Percentiles rank a stretch among this genome's conserved stretches.
Evolutionary conservation across 1,140 invertebrate genomes (phyloP).

Genomic region (Aphidius gifuensis): DNA sequence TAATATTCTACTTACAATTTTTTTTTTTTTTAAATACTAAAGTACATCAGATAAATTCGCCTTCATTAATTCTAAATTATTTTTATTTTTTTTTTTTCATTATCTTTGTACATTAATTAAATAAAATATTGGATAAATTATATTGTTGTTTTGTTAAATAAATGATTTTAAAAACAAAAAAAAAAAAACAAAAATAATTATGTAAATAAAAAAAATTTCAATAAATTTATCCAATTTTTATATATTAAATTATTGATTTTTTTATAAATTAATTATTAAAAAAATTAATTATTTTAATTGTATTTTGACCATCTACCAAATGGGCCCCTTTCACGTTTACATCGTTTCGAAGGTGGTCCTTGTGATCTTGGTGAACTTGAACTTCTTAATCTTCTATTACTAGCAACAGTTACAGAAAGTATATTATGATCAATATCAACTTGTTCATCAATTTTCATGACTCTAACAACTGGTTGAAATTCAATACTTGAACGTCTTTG

Average conservation of each 20-base stretch:
- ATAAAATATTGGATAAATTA: constrained; percentile 9
- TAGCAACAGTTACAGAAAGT: constrained; percentile 48
- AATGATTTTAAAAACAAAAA: not conserved
- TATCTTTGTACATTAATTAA: constrained; percentile 39
- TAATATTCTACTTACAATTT: constrained; percentile 27
- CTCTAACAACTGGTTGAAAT: constrained; percentile 52
- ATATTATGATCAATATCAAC: constrained; percentile 51
- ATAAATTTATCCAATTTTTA: constrained; percentile 16
- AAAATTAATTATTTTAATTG: constrained; percentile 39
- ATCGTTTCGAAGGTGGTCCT: constrained; percentile 39
- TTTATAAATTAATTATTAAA: not conserved
- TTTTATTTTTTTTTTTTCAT: constrained; percentile 40
- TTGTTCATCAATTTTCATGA: constrained; percentile 52
- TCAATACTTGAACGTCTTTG: constrained; percentile 50
- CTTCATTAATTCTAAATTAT: too few species aligned
- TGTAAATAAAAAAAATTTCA: constrained; percentile 11
- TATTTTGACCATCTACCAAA: constrained; percentile 46
- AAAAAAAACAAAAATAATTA: constrained; percentile 14
- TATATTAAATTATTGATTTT: not conserved
- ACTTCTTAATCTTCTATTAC: constrained; percentile 50
- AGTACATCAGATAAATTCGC: constrained; percentile 45
- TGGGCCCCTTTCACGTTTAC: constrained; percentile 39
- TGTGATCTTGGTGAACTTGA: constrained; percentile 43
- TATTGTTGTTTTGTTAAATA: too few species aligned
- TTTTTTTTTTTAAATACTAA: constrained; percentile 46